These are phyloP conservation scores for Leptopilina clavipes DNA, from an alignment of 1,140 invertebrate species.

Conservation along the genomic window DNA sequence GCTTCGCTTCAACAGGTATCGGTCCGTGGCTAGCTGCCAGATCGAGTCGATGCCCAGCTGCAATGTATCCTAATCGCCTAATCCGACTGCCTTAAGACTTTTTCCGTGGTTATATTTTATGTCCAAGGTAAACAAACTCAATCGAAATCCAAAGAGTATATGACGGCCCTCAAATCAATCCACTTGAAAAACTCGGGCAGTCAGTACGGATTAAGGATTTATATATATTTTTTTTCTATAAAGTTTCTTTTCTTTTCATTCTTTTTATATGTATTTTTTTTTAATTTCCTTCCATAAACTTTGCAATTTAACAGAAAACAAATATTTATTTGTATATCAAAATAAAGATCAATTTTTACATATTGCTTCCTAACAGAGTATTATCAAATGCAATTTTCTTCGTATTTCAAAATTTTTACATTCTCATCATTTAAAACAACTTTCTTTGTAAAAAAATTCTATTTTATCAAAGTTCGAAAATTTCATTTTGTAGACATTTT, in stretches of 20 bases:
- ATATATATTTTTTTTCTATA: background rate
- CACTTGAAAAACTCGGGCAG: background rate
- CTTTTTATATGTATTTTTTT: background rate
- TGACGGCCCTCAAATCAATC: slow-evolving; percentile 7
- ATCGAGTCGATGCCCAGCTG: slow-evolving; percentile 26
- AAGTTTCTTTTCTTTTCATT: background rate
- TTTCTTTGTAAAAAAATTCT: too few relatives aligned
- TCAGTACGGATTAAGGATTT: background rate
- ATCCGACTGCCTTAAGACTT: slow-evolving; percentile 22
- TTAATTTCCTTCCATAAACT: too few relatives aligned
- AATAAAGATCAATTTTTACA: too few relatives aligned
- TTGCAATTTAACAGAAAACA: too few relatives aligned
- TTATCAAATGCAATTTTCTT: too few relatives aligned
- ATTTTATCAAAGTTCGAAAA: too few relatives aligned
- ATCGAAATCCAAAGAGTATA: slow-evolving; percentile 26
- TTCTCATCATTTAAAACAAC: too few relatives aligned
- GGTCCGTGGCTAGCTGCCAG: slow-evolving; percentile 28
- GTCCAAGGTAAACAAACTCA: background rate
- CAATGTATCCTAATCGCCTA: slow-evolving; percentile 31
- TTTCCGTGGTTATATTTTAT: slow-evolving; percentile 4
- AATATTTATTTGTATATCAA: too few relatives aligned
- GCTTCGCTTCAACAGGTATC: slow-evolving; percentile 30
- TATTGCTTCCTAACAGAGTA: too few relatives aligned
- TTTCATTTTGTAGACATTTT: too few relatives aligned
- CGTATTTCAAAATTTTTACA: too few relatives aligned